phyloP scores from a whole-genome alignment of 2,797 vertebrate genomes.

The Percopsis omiscomaycus region DNA sequence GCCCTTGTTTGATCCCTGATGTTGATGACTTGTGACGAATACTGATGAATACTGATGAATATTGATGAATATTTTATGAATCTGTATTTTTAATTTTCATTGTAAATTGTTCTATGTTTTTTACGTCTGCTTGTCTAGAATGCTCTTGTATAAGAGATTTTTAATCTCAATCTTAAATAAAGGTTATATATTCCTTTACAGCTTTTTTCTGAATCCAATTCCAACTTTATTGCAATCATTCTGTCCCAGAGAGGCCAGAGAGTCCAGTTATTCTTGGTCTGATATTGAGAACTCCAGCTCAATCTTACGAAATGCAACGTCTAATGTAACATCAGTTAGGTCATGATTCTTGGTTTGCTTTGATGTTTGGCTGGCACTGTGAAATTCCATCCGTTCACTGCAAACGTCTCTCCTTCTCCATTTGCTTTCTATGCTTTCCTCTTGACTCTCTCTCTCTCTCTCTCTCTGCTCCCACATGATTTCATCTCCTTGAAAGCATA shows the following conservation, averaged over 20 bases:
- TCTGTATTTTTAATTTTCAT: too few species aligned
- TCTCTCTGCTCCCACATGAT: background rate
- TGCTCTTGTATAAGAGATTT: too few species aligned
- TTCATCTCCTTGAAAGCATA: slow-evolving; percentile 1
- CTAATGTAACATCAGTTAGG: background rate
- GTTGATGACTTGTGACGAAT: too few species aligned
- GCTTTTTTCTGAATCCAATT: too few species aligned
- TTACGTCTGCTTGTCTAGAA: too few species aligned
- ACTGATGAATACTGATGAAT: too few species aligned
- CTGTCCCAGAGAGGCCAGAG: background rate
- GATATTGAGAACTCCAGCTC: background rate
- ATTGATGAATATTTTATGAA: too few species aligned
- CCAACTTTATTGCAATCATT: too few species aligned
- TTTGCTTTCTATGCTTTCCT: background rate
- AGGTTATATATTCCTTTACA: too few species aligned
- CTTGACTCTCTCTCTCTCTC: background rate
- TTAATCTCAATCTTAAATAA: too few species aligned
- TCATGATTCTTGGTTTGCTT: background rate
- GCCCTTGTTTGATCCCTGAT: too few species aligned
- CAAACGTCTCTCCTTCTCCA: background rate
- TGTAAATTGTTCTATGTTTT: too few species aligned
- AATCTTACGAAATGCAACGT: background rate
- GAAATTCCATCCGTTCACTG: background rate
- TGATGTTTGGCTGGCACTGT: background rate
- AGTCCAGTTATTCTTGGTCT: background rate